phyloP scores from a whole-genome alignment of 2,797 vertebrate species.

The Zenarchopterus dispar region DNA sequence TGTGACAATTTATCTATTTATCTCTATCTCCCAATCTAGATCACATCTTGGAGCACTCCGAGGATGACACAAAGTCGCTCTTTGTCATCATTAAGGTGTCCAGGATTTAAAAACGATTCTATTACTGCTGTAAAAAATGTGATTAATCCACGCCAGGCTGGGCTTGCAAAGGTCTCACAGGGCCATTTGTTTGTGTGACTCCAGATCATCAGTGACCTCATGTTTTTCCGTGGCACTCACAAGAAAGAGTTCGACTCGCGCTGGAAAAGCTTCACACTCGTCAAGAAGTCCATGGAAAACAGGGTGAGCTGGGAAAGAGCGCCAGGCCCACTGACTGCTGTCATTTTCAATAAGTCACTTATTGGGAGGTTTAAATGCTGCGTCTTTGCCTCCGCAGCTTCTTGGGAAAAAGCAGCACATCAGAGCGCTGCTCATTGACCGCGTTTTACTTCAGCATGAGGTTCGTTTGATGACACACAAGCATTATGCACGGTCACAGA shows the following conservation, averaged over 20 bases:
- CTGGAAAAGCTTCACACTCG: slow-evolving; percentile 97
- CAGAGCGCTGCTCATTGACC: slow-evolving; percentile 92
- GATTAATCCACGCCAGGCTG: slow-evolving; percentile 1
- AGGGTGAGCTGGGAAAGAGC: slow-evolving; percentile 82
- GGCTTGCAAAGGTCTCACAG: slow-evolving; percentile 35
- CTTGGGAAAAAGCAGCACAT: slow-evolving; percentile 95
- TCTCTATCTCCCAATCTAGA: slow-evolving; percentile 74
- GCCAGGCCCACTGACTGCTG: slow-evolving; percentile 35
- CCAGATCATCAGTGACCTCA: slow-evolving; percentile 94
- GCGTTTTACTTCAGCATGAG: slow-evolving; percentile 96
- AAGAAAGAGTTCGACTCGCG: slow-evolving; percentile 97
- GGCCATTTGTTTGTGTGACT: slow-evolving; percentile 29
- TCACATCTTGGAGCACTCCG: slow-evolving; percentile 92
- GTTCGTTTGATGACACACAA: slow-evolving; percentile 70
- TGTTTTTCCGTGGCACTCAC: slow-evolving; percentile 95
- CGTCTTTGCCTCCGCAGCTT: slow-evolving; percentile 81
- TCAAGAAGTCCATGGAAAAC: slow-evolving; percentile 99
- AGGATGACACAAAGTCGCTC: slow-evolving; percentile 97
- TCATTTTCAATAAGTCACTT: slow-evolving; percentile 28
- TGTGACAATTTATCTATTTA: slow-evolving; percentile 20
- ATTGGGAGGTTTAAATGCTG: slow-evolving; percentile 13
- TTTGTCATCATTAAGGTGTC: slow-evolving; percentile 96
- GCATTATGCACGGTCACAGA: not conserved
- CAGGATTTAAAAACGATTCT: slow-evolving; percentile 13
- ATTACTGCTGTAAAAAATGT: slow-evolving; percentile 27